These are phyloP conservation scores for Mirounga angustirostris DNA, from an alignment of 2,113 vertebrate species.

Conservation along the genomic window DNA sequence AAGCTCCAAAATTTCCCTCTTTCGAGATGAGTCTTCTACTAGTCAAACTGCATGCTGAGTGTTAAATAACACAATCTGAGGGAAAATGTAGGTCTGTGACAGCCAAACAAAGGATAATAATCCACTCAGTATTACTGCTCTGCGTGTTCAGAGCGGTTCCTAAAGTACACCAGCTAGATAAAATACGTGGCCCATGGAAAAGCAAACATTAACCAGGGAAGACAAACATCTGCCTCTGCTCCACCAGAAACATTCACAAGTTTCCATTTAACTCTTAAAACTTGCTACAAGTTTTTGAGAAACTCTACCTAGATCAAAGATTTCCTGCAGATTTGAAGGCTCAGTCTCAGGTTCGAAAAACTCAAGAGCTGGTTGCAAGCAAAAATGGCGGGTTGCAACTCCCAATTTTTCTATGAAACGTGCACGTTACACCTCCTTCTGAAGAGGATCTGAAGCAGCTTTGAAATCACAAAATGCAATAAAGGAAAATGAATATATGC, in stretches of 20 bases:
- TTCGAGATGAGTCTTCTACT: neutral
- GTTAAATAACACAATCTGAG: neutral
- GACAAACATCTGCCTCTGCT: neutral
- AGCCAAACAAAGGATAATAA: neutral
- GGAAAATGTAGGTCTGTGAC: neutral
- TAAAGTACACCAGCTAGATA: neutral
- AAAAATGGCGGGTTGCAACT: neutral
- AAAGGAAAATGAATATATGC: neutral
- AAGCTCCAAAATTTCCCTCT: neutral
- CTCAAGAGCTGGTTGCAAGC: neutral
- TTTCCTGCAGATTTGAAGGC: constrained; percentile 30
- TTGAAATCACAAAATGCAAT: neutral
- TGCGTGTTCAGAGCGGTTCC: neutral
- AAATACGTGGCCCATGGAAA: neutral
- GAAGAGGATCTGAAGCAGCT: neutral
- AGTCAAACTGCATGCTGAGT: neutral
- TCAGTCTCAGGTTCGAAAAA: neutral
- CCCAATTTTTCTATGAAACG: neutral
- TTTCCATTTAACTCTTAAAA: neutral
- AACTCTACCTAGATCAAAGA: neutral
- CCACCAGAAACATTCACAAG: neutral
- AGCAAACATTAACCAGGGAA: neutral
- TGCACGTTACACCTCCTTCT: neutral
- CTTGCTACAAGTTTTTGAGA: neutral
- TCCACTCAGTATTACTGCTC: neutral